These are phyloP conservation scores for Xylota segnis DNA, from an alignment of 2,888 invertebrate species.

Conservation along the genomic window DNA sequence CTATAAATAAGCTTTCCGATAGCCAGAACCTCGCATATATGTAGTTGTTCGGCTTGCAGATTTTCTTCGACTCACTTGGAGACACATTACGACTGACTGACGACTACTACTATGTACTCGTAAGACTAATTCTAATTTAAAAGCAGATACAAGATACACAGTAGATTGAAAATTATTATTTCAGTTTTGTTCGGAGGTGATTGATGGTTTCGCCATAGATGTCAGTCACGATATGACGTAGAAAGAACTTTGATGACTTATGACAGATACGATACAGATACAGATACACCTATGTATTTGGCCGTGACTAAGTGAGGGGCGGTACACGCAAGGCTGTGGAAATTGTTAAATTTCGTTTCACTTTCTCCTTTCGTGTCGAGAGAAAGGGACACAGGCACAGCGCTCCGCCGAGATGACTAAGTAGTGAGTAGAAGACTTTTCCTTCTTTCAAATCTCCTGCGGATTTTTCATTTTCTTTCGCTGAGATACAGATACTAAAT, in stretches of 20 bases:
- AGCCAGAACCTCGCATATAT: conserved; percentile 10
- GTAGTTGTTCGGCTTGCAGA: conserved; percentile 45
- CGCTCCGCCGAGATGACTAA: conserved; percentile 52
- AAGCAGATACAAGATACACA: conserved; percentile 17
- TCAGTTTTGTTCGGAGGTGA: conserved; percentile 62
- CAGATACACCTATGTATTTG: too few species aligned
- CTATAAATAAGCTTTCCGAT: conserved; percentile 62
- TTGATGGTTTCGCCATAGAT: conserved; percentile 75
- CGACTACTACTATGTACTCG: too few species aligned
- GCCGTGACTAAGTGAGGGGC: too few species aligned
- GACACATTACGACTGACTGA: conserved; percentile 44
- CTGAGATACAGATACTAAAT: conserved; percentile 19
- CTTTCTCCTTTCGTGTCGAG: background rate
- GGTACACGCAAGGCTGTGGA: conserved; percentile 3
- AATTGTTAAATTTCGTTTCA: conserved; percentile 2
- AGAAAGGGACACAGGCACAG: conserved; percentile 4
- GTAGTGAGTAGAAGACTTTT: conserved; percentile 41
- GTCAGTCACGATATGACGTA: conserved; percentile 74
- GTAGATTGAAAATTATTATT: conserved; percentile 56
- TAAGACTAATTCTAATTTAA: conserved; percentile 62
- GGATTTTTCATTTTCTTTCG: background rate
- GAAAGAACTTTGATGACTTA: conserved; percentile 72
- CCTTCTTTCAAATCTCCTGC: background rate
- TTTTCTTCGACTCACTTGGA: conserved; percentile 54
- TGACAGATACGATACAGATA: conserved; percentile 63